Conservation (phyloP, 2,113 vertebrate genomes). For the mouse (Mus musculus) region DNA sequence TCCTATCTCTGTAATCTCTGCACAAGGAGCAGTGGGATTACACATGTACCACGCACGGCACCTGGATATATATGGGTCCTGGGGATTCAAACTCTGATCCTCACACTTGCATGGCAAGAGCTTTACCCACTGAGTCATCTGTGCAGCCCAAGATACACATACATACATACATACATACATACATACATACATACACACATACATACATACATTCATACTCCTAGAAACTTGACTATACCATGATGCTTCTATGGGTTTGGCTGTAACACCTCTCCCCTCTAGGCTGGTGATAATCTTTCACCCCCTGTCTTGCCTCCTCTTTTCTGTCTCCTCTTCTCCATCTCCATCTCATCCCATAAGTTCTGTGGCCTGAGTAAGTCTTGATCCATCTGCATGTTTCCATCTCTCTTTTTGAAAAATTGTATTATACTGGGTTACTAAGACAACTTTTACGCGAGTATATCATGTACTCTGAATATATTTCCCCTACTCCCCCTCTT, state of each 20-base stretch:
- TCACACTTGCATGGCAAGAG: not conserved
- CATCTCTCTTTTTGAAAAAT: not conserved
- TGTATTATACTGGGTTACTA: not conserved
- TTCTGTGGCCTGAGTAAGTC: not conserved
- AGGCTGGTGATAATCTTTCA: not conserved
- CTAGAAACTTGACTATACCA: not conserved
- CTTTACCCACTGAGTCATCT: not conserved
- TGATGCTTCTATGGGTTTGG: not conserved
- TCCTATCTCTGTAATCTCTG: not conserved
- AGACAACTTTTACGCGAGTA: not conserved
- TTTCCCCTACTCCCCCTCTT: not conserved
- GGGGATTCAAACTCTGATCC: not conserved
- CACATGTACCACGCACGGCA: not conserved
- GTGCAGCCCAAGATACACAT: not conserved
- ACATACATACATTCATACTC: too few species aligned
- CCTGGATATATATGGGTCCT: not conserved
- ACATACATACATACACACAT: not conserved
- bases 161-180: not conserved
- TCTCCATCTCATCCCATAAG: not conserved
- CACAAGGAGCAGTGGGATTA: not conserved
- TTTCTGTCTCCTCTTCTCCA: not conserved
- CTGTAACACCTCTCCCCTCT: not conserved
- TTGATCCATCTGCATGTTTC: not conserved
- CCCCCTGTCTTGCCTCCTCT: not conserved
- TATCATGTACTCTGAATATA: not conserved